Evolutionary conservation across 2,888 invertebrate species (phyloP).

Genomic region (Actias luna): DNA sequence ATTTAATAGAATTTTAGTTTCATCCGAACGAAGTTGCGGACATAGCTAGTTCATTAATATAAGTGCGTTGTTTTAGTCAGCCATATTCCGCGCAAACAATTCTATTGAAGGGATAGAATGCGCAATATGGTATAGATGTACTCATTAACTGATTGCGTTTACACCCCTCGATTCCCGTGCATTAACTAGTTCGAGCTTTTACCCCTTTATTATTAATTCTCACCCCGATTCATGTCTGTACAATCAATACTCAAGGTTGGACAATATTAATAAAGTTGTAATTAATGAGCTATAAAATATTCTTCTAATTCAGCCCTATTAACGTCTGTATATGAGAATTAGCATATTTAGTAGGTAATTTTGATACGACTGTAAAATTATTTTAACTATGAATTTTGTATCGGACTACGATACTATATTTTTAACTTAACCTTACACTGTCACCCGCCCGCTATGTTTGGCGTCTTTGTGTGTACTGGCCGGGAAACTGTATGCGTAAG

Average conservation of each 20-base stretch:
- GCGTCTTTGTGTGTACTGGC: too few relatives aligned
- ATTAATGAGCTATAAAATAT: neutral
- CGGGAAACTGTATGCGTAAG: too few relatives aligned
- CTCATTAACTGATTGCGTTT: conserved; percentile 4
- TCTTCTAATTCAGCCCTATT: neutral
- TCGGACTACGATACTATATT: too few relatives aligned
- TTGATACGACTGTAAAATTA: too few relatives aligned
- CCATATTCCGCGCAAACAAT: neutral
- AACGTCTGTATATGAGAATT: too few relatives aligned
- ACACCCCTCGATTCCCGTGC: neutral
- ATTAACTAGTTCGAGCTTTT: neutral
- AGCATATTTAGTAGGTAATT: too few relatives aligned
- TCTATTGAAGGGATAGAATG: neutral
- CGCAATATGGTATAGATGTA: neutral
- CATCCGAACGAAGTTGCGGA: too few relatives aligned
- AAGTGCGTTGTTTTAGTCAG: neutral
- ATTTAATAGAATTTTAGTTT: too few relatives aligned
- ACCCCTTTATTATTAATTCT: neutral
- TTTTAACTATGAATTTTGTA: too few relatives aligned
- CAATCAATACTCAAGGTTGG: neutral
- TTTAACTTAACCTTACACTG: too few relatives aligned
- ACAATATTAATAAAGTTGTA: neutral
- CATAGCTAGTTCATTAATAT: too few relatives aligned
- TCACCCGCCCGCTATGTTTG: too few relatives aligned
- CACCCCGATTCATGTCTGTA: neutral